These are phyloP conservation scores for Metellina segmentata DNA, from an alignment of 2,888 invertebrate species.

Conservation along the genomic window DNA sequence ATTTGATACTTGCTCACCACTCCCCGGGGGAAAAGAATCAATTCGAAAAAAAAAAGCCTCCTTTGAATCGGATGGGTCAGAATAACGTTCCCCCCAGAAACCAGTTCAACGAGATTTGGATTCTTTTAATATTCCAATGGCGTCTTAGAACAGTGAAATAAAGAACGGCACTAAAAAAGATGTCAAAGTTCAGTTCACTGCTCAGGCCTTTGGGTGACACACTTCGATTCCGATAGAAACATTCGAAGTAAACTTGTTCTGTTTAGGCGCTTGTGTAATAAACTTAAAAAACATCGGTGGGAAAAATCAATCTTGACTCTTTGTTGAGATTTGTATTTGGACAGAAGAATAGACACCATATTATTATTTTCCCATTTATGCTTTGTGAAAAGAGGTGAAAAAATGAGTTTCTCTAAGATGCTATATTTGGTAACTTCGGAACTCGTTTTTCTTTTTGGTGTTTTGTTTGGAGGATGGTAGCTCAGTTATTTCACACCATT, in stretches of 20 bases:
- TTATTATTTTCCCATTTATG: background rate
- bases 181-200: slow-evolving; percentile 37
- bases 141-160: background rate
- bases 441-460: background rate
- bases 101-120: slow-evolving; percentile 23
- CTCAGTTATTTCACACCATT: background rate
- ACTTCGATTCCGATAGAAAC: background rate
- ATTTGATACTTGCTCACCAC: slow-evolving; percentile 4
- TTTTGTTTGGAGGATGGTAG: background rate
- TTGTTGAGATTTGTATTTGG: background rate
- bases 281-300: too few species aligned
- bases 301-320: too few species aligned
- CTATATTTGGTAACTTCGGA: background rate
- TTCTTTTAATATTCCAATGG: slow-evolving; percentile 16
- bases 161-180: slow-evolving; percentile 23
- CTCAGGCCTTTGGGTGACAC: slow-evolving; percentile 18
- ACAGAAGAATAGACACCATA: background rate
- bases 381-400: background rate
- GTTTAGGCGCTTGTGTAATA: too few species aligned
- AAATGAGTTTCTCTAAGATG: background rate
- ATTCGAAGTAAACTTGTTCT: too few species aligned
- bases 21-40: slow-evolving; percentile 1
- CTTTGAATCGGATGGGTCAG: slow-evolving; percentile 18
- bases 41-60: background rate
- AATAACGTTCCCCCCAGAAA: slow-evolving; percentile 5